phyloP scores from a whole-genome alignment of 2,797 vertebrate genomes.

The Mionectes olivaceus region DNA sequence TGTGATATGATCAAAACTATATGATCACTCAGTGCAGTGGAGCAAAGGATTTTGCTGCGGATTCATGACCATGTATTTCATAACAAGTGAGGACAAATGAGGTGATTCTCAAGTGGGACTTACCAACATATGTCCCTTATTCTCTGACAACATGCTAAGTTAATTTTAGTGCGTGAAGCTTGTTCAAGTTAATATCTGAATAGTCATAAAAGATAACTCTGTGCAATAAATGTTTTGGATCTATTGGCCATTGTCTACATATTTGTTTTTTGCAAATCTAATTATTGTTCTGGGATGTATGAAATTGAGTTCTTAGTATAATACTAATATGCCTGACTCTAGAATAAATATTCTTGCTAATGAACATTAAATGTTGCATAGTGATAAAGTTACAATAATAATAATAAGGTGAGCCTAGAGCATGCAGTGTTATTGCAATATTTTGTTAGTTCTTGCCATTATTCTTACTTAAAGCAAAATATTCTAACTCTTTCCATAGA shows the following conservation, averaged over 20 bases:
- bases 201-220: slow-evolving; percentile 33
- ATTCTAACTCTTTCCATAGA: neutral
- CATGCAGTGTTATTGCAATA: neutral
- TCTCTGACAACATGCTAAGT: neutral
- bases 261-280: slow-evolving; percentile 32
- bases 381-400: slow-evolving; percentile 19
- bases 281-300: slow-evolving; percentile 42
- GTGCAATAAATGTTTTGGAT: slow-evolving; percentile 34
- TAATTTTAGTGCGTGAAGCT: neutral
- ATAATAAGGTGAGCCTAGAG: neutral
- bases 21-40: neutral
- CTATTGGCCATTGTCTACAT: slow-evolving; percentile 1
- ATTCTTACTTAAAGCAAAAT: neutral
- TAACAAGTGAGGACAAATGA: neutral
- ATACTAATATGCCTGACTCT: slow-evolving; percentile 37
- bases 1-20: neutral
- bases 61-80: neutral
- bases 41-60: neutral
- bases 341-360: slow-evolving; percentile 63
- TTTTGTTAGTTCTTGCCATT: neutral
- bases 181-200: slow-evolving; percentile 26
- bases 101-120: neutral
- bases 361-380: slow-evolving; percentile 41
- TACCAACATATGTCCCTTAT: neutral
- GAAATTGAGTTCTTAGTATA: slow-evolving; percentile 51